Percentiles rank a stretch among this genome's conserved stretches.
Conservation (phyloP, 2,888 invertebrate species). For the Galeopsomyia nigrocyanea region DNA sequence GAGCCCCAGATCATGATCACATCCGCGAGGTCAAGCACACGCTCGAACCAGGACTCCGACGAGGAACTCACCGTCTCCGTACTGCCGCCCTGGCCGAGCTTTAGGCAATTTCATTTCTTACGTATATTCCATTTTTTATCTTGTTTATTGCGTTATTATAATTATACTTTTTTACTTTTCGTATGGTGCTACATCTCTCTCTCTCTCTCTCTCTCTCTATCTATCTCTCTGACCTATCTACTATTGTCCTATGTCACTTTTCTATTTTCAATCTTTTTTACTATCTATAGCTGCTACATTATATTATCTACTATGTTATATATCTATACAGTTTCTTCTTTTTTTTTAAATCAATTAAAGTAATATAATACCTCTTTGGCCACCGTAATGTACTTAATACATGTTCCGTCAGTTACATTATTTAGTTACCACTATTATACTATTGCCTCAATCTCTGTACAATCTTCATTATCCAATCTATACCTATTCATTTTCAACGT, state of each 20-base stretch:
- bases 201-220: constrained; percentile 28
- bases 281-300: too few species aligned
- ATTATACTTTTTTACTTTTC: constrained; percentile 34
- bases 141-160: constrained; percentile 53
- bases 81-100: constrained; percentile 69
- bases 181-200: background rate
- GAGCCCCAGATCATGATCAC: constrained; percentile 65
- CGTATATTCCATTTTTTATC: constrained; percentile 64
- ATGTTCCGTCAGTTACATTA: constrained; percentile 49
- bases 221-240: constrained; percentile 35
- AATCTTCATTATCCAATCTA: background rate
- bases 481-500: constrained; percentile 27
- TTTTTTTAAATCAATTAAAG: constrained; percentile 30
- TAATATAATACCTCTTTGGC: constrained; percentile 42
- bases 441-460: constrained; percentile 10
- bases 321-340: constrained; percentile 5
- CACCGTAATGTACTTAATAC: constrained; percentile 4
- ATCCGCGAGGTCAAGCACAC: constrained; percentile 52
- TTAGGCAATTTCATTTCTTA: constrained; percentile 69
- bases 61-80: constrained; percentile 69
- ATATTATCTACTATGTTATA: background rate
- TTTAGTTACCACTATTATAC: constrained; percentile 37
- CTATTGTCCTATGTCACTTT: background rate
- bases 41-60: constrained; percentile 66
- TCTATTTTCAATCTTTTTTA: too few species aligned